phyloP scores from a whole-genome alignment of 2,888 invertebrate species.

The Smittia sp. region DNA sequence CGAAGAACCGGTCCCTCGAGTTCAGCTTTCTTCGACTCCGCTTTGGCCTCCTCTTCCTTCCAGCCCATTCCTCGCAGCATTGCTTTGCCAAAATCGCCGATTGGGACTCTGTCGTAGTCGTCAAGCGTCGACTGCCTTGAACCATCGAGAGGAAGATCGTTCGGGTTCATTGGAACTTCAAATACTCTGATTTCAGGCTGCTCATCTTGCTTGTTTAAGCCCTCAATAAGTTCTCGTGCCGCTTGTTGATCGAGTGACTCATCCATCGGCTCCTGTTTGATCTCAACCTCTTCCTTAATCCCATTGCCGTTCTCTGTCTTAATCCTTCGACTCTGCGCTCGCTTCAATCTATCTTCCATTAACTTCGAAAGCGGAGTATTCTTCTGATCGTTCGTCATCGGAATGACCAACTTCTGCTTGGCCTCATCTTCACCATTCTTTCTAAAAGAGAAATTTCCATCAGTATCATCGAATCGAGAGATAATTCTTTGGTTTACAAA shows the following conservation, averaged over 20 bases:
- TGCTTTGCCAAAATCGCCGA: slow-evolving; percentile 82
- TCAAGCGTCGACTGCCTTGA: slow-evolving; percentile 66
- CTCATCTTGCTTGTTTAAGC: slow-evolving; percentile 54
- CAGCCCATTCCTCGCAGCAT: slow-evolving; percentile 96
- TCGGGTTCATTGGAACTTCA: slow-evolving; percentile 59
- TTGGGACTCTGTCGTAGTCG: slow-evolving; percentile 71
- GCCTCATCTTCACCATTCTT: slow-evolving; percentile 21
- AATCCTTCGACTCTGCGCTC: slow-evolving; percentile 43
- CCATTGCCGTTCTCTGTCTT: slow-evolving; percentile 44
- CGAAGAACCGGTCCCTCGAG: slow-evolving; percentile 67
- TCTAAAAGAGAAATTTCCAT: slow-evolving; percentile 28
- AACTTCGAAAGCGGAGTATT: slow-evolving; percentile 51
- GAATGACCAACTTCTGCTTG: slow-evolving; percentile 62
- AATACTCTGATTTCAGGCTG: slow-evolving; percentile 51
- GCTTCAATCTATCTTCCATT: neutral
- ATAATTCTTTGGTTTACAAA: too few relatives aligned
- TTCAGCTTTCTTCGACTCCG: slow-evolving; percentile 59
- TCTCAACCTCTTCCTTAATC: slow-evolving; percentile 44
- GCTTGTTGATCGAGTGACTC: slow-evolving; percentile 68
- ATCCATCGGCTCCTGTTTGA: slow-evolving; percentile 54
- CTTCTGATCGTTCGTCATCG: slow-evolving; percentile 60
- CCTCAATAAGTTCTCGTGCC: slow-evolving; percentile 67
- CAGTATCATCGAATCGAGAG: slow-evolving; percentile 25
- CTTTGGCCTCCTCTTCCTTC: slow-evolving; percentile 66
- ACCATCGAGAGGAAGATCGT: slow-evolving; percentile 59